A percentile compares a stretch with the other conserved stretches of the same genome.
Conservation (phyloP, 2,797 vertebrate genomes). For the Lepilemur ruficaudatus region DNA sequence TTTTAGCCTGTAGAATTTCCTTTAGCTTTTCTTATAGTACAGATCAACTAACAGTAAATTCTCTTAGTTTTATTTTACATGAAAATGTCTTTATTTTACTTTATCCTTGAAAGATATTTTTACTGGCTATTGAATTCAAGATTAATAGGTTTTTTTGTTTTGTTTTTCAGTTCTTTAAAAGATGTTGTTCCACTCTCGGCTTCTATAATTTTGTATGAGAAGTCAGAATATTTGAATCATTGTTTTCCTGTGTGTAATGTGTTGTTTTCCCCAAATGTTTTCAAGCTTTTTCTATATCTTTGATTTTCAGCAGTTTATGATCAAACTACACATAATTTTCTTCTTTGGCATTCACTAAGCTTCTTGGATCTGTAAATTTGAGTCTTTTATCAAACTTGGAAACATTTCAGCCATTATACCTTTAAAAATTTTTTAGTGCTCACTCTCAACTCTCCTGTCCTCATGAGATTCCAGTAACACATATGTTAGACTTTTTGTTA, state of each 20-base stretch:
- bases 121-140: neutral
- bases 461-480: neutral
- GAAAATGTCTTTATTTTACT: constrained; percentile 1
- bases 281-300: constrained; percentile 11
- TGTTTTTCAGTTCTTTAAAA: neutral
- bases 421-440: neutral
- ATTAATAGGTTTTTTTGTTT: neutral
- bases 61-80: neutral
- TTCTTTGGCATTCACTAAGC: neutral
- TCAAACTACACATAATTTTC: neutral
- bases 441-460: neutral
- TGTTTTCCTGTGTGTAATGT: neutral
- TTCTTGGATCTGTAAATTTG: neutral
- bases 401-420: neutral
- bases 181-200: neutral
- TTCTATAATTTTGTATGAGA: constrained; percentile 9
- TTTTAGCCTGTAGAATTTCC: neutral
- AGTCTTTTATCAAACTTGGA: neutral
- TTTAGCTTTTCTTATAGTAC: neutral
- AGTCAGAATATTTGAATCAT: neutral
- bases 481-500: neutral
- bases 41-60: neutral
- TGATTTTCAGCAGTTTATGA: neutral
- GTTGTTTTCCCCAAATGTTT: neutral
- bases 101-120: constrained; percentile 20